Conservation (phyloP, 2,888 invertebrate species). For the Apotomis turbidana region DNA sequence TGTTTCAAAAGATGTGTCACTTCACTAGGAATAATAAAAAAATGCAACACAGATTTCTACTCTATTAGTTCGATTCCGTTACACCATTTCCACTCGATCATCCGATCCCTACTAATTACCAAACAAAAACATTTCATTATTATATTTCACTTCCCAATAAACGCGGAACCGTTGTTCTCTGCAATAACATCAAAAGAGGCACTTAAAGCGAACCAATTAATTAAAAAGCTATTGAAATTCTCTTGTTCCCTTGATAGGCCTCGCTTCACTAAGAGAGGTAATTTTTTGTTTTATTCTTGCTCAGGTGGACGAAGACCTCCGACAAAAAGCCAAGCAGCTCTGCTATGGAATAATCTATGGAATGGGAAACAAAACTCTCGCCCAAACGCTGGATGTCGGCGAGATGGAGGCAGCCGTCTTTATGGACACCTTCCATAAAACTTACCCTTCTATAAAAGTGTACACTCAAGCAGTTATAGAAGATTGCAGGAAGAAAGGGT, state of each 20-base stretch:
- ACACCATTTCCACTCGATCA: too few species aligned
- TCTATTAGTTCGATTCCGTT: too few species aligned
- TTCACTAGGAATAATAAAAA: too few species aligned
- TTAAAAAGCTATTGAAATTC: constrained; percentile 33
- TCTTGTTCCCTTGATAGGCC: constrained; percentile 27
- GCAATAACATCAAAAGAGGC: constrained; percentile 31
- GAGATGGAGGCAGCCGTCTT: constrained; percentile 92
- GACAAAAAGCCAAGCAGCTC: constrained; percentile 95
- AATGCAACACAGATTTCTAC: too few species aligned
- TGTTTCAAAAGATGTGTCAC: too few species aligned
- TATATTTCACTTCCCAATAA: constrained; percentile 8
- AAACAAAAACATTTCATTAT: constrained; percentile 9
- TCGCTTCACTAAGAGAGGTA: constrained; percentile 14
- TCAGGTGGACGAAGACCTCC: constrained; percentile 88
- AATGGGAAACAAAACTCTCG: constrained; percentile 93
- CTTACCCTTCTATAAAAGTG: constrained; percentile 87
- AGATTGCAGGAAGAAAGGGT: constrained; percentile 88
- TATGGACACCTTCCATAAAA: constrained; percentile 91
- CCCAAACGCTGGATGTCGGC: constrained; percentile 90
- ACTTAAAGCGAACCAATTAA: constrained; percentile 29
- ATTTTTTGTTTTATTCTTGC: constrained; percentile 31
- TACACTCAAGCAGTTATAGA: constrained; percentile 83
- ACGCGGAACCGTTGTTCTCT: constrained; percentile 6
- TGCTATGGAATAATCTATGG: constrained; percentile 99
- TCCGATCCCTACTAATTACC: too few species aligned